These are phyloP conservation scores for Mythimna loreyi DNA, from an alignment of 2,888 invertebrate genomes.

Conservation along the genomic window DNA sequence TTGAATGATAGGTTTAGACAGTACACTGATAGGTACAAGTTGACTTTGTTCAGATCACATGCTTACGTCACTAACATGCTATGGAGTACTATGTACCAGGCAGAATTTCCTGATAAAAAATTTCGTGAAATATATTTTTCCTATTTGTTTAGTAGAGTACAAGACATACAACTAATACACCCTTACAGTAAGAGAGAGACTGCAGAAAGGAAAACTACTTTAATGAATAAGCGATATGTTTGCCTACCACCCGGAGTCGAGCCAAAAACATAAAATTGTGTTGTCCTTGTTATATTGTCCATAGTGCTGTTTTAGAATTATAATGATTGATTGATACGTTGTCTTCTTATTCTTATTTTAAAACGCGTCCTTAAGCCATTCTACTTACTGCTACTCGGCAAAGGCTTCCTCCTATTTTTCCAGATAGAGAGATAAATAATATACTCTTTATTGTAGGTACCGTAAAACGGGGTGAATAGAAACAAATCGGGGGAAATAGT, in stretches of 20 bases:
- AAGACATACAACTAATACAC: conserved; percentile 79
- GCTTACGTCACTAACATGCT: conserved; percentile 79
- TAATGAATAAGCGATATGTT: conserved; percentile 73
- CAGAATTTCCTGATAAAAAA: conserved; percentile 82
- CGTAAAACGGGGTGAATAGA: no score
- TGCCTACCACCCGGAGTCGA: conserved; percentile 73
- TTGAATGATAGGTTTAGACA: conserved; percentile 76
- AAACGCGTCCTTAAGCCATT: no score
- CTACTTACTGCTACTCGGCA: no score
- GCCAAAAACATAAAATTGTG: conserved; percentile 13
- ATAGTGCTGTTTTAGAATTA: conserved; percentile 45
- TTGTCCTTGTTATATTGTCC: conserved; percentile 38
- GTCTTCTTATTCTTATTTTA: conserved; percentile 10
- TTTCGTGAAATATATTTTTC: conserved; percentile 86
- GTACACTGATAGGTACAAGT: conserved; percentile 72
- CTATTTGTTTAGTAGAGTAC: conserved; percentile 74
- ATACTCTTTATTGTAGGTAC: no score
- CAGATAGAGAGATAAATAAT: no score
- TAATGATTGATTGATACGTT: conserved; percentile 14
- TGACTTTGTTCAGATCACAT: conserved; percentile 75
- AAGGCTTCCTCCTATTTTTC: no score
- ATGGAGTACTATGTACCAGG: conserved; percentile 85
- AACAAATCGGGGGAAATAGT: no score
- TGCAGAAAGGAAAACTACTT: conserved; percentile 66
- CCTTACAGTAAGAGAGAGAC: conserved; percentile 77